A percentile compares a stretch with the other conserved stretches of the same genome.
Evolutionary conservation across 1,140 invertebrate species (phyloP).

Genomic region (Agrypnia vestita): DNA sequence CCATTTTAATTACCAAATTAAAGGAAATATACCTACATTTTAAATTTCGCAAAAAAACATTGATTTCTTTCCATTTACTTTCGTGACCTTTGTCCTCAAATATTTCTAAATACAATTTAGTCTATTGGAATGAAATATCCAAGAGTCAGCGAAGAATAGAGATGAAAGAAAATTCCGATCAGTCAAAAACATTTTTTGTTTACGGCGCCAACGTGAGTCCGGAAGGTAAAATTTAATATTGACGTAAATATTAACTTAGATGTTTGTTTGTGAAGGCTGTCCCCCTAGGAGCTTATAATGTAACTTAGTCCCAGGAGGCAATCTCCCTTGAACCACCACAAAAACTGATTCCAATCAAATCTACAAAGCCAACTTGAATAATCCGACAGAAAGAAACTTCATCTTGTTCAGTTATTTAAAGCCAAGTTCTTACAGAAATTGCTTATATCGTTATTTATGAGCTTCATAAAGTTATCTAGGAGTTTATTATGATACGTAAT

Average conservation of each 20-base stretch:
- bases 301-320: slow-evolving; percentile 10
- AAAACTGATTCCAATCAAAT: slow-evolving; percentile 50
- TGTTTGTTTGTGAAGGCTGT: background rate
- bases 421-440: slow-evolving; percentile 13
- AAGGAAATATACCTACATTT: too few species aligned
- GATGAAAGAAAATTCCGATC: background rate
- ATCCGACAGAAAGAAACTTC: slow-evolving; percentile 37
- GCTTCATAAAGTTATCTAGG: background rate
- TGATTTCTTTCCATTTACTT: too few species aligned
- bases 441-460: slow-evolving; percentile 6
- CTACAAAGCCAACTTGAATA: slow-evolving; percentile 36
- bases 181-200: slow-evolving; percentile 15
- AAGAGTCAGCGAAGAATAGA: background rate
- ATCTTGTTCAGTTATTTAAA: slow-evolving; percentile 21
- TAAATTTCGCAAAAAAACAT: too few species aligned
- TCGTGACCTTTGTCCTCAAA: background rate
- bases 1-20: too few species aligned
- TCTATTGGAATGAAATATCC: background rate
- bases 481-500: too few species aligned
- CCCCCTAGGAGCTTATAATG: background rate
- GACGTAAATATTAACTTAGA: slow-evolving; percentile 16
- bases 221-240: slow-evolving; percentile 29
- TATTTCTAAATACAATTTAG: background rate
- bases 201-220: slow-evolving; percentile 4
- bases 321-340: slow-evolving; percentile 18